Percentiles rank a stretch among this genome's conserved stretches.
Evolutionary conservation across 2,888 invertebrate species (phyloP).

Genomic region (Anoncus sp.): DNA sequence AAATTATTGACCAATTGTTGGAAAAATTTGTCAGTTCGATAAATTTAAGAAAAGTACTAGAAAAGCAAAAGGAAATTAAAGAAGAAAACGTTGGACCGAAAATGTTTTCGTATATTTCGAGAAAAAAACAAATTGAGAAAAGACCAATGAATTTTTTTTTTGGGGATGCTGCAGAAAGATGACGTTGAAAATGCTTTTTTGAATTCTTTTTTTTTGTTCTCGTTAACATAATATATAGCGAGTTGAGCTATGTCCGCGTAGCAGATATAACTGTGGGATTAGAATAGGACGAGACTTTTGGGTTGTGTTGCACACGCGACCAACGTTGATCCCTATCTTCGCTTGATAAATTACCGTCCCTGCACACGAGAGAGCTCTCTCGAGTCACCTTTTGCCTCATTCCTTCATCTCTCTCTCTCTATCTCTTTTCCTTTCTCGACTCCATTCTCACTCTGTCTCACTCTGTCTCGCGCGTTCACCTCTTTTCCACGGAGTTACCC

Average conservation of each 20-base stretch:
- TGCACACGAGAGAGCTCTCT: constrained; percentile 66
- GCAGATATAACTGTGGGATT: constrained; percentile 39
- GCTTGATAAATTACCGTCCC: constrained; percentile 82
- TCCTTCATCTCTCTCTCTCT: constrained; percentile 45
- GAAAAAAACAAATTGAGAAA: background rate
- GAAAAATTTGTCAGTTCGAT: constrained; percentile 1
- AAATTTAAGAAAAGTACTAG: background rate
- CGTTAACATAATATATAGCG: constrained; percentile 12
- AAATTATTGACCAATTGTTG: background rate
- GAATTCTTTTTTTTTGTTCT: background rate
- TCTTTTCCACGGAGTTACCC: constrained; percentile 51
- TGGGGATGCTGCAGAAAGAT: constrained; percentile 1
- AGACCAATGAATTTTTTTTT: constrained; percentile 5
- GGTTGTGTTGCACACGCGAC: constrained; percentile 79
- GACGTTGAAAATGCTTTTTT: constrained; percentile 7
- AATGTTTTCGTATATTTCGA: background rate
- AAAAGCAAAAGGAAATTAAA: background rate
- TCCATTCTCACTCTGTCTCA: constrained; percentile 52
- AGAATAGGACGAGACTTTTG: constrained; percentile 78
- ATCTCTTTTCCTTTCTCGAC: constrained; percentile 41
- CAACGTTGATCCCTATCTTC: constrained; percentile 80
- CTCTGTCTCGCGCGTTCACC: constrained; percentile 48
- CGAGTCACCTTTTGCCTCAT: constrained; percentile 25
- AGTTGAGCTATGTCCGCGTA: constrained; percentile 7
- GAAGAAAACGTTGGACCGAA: background rate